phyloP scores from a whole-genome alignment of 1,140 invertebrate genomes.

The Danaus plexippus region DNA sequence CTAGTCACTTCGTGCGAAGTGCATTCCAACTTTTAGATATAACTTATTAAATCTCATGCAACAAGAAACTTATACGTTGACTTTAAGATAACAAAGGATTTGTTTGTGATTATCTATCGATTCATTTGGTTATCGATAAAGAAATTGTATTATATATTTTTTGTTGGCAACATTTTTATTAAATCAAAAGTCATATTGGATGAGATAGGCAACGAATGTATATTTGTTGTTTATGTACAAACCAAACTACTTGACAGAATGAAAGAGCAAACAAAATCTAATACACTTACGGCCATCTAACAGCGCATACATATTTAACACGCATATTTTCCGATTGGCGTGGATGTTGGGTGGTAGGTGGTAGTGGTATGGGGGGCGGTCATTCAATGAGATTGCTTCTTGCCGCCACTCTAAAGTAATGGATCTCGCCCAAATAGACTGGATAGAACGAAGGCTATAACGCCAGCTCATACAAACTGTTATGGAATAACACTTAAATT shows the following conservation, averaged over 20 bases:
- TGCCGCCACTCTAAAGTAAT: slow-evolving; percentile 71
- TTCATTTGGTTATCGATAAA: no score
- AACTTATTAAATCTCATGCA: slow-evolving; percentile 57
- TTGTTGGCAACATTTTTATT: no score
- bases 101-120: neutral
- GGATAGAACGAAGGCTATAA: slow-evolving; percentile 40
- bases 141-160: no score
- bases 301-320: slow-evolving; percentile 70
- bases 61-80: slow-evolving; percentile 34
- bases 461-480: no score
- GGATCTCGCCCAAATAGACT: slow-evolving; percentile 72
- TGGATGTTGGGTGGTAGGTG: slow-evolving; percentile 44
- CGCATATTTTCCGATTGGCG: slow-evolving; percentile 71
- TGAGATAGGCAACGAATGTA: no score
- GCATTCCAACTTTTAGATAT: slow-evolving; percentile 66
- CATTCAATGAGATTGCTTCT: slow-evolving; percentile 74
- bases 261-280: slow-evolving; percentile 67
- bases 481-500: no score
- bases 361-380: slow-evolving; percentile 46
- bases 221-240: no score
- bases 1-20: slow-evolving; percentile 62
- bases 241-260: slow-evolving; percentile 43
- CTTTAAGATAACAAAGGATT: slow-evolving; percentile 12
- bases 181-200: no score
- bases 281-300: slow-evolving; percentile 69